Evolutionary conservation across 2,888 invertebrate genomes (phyloP), one percentile per base, ranked within the genome.

Genomic region (Himalopsyche japonica): DNA sequence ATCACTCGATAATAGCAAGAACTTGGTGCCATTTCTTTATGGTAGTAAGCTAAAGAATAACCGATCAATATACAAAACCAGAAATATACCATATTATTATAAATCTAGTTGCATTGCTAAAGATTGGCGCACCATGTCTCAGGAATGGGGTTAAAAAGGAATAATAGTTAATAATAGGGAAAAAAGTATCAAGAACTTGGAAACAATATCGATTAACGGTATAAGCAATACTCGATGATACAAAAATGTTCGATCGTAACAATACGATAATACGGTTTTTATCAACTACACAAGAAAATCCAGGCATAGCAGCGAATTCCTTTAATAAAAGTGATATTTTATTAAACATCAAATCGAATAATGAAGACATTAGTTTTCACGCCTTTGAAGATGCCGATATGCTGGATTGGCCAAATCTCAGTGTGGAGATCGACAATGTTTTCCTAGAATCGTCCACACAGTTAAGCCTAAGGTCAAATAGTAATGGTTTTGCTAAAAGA

Each of bases 321-420:
- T 8, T 7, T 10, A 37, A 49, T 78, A 1, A 18, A 12, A 7
- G 32, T 6, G 8, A 5, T 1, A 34, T 37, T 30, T 10, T n/a
- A 18, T 48, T 24, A 20, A 47, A 76, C 18, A 8, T 20, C 27
- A 24, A 64, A 6, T 27, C 48, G 5, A 82, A 89, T 85, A 92
- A 92, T 88, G 91, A 92, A 88, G 88, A 88, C 34, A 88, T 91
- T 37, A 91, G 92, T 89, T 89, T 89, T 24, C 89, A 90, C 88
- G 91, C 91, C 10, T 49, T 76, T 32, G 34, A 49, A 70, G 32
- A 34, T 76, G 79, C 83, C 48, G 57, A 37, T 49, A 85, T 37
- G 6, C 37, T 37, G 10, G 8, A 8, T 37, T 37, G 0, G 37
- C 10, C 85, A 6, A 83, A 85, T 49, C 27, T 82, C 12, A 79